These are phyloP conservation scores for Crypturellus undulatus DNA, from an alignment of 2,113 vertebrate genomes.

Conservation along the genomic window DNA sequence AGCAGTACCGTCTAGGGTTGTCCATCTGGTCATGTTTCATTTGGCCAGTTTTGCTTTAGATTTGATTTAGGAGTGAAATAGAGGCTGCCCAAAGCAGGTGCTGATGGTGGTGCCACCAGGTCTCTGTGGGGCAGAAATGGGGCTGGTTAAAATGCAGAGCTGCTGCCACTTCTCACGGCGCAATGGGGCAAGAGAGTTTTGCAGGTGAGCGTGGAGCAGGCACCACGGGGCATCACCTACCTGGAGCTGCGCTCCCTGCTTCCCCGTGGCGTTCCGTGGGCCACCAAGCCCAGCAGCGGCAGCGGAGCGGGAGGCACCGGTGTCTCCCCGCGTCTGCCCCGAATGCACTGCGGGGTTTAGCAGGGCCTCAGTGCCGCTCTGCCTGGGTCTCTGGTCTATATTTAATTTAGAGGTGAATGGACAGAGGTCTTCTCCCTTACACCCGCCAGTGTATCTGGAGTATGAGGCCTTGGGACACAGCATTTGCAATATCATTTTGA, in stretches of 20 bases:
- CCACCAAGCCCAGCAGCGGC: neutral
- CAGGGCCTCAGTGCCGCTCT: neutral
- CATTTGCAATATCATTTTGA: neutral
- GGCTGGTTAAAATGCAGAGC: neutral
- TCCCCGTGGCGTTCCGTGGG: neutral
- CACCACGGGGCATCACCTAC: neutral
- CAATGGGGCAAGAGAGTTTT: rapidly evolving
- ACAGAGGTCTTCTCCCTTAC: neutral
- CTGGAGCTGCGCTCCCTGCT: neutral
- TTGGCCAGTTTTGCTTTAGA: neutral
- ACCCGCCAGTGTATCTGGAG: neutral
- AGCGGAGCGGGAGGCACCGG: neutral
- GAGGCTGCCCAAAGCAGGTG: neutral
- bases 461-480: neutral
- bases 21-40: neutral
- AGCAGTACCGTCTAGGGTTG: neutral
- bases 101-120: neutral
- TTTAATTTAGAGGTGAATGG: neutral
- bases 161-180: neutral
- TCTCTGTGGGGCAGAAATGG: neutral
- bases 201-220: neutral
- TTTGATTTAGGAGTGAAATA: neutral
- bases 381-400: neutral
- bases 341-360: neutral
- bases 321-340: too few relatives aligned